Evolutionary conservation across 2,113 vertebrate genomes (phyloP), one percentile per base, ranked within the genome.

Genomic region (Anolis carolinensis): DNA sequence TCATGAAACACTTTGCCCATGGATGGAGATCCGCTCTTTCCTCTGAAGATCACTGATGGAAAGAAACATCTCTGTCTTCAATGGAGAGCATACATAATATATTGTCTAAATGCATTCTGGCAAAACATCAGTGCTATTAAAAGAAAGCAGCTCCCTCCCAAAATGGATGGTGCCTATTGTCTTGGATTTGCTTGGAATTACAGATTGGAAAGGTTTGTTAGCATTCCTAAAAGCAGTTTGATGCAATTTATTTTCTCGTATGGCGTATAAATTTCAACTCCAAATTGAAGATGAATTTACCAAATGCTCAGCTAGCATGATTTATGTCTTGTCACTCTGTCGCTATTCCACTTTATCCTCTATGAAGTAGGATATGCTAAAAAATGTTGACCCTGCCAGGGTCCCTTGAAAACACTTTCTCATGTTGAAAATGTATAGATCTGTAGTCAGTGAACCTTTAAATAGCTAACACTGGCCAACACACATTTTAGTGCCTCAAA

Each of bases 361-460:
- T 21, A 23, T 62, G 70, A 36, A 36, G 1, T 27, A 21, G 30
- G 30, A 32, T 50, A 81, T 34, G 7, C 50, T 39, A 48, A 63
- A 36, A 74, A 32, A 62, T 44, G 34, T 27, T 30, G 25, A 59
- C 8, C 25, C 5, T 4, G 20, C 23, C 55, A 36, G 2, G 16
- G 32, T 36, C 21, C 63, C 67, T 2, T 2, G 36, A 80, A 14
- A 36, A 5, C 0, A 0, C 39, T 67, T 77, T 23, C 9, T 16
- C 76, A 39, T 50, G 32, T 34, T 13, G 1, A 21, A 25, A 7
- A 21, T 34, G 0, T 25, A 55, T 78, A 14, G 8, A 3, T 11
- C 59, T 2, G 48, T 5, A 18, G 50, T 14, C 32, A 83, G 62
- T 48, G 0, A 3, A 32, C 5, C 23, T 1, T 50, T 72, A 81